A percentile compares a stretch with the other conserved stretches of the same genome.
Evolutionary conservation across 2,797 vertebrate genomes (phyloP).

Genomic region (Ataeniobius toweri): DNA sequence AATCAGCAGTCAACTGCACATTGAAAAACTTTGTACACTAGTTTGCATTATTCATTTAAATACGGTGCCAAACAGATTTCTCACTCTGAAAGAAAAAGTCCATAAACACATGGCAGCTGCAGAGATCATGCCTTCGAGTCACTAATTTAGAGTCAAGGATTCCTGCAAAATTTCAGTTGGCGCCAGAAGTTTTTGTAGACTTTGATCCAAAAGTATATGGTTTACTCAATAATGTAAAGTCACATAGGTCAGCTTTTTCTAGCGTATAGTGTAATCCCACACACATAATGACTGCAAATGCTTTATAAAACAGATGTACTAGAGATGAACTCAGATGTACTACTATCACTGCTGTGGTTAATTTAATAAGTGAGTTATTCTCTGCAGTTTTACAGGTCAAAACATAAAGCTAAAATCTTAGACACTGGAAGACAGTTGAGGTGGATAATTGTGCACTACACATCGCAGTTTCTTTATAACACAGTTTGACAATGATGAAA

Average conservation of each 20-base stretch:
- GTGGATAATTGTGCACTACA: too few relatives aligned
- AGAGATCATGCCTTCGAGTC: neutral
- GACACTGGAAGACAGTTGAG: neutral
- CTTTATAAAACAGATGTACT: neutral
- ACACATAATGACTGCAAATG: neutral
- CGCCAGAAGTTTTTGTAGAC: neutral
- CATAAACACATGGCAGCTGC: neutral
- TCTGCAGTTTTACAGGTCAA: neutral
- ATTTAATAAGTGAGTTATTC: neutral
- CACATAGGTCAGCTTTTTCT: neutral
- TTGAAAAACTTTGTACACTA: neutral
- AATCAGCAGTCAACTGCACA: neutral
- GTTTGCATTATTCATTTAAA: neutral
- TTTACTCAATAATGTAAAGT: neutral
- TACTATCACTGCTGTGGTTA: neutral
- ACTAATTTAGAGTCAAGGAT: neutral
- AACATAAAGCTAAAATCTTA: neutral
- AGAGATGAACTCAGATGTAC: neutral
- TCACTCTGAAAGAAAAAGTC: neutral
- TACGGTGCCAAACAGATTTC: neutral
- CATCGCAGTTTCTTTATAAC: too few relatives aligned
- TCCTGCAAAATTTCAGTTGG: neutral
- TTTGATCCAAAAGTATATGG: neutral
- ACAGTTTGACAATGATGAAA: too few relatives aligned
- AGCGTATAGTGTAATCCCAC: neutral